Conservation (phyloP, 1,140 invertebrate genomes). For the Nylanderia fulva region DNA sequence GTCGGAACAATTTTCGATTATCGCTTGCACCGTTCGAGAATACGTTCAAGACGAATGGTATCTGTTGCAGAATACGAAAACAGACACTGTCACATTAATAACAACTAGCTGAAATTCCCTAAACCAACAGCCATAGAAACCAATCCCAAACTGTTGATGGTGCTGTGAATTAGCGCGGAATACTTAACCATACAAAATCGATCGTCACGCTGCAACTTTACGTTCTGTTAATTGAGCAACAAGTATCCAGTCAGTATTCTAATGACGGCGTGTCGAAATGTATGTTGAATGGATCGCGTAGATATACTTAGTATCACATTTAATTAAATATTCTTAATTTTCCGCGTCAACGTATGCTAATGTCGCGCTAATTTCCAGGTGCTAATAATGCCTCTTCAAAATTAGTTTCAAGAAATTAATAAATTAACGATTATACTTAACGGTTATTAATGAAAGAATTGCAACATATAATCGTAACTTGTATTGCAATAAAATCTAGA, state of each 20-base stretch:
- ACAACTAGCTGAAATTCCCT: conserved; percentile 41
- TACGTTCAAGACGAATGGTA: conserved; percentile 18
- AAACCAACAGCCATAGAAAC: conserved; percentile 49
- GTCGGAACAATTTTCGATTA: conserved; percentile 44
- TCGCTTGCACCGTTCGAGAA: conserved; percentile 22
- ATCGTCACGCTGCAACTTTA: conserved; percentile 30
- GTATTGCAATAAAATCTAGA: not conserved
- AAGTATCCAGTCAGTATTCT: conserved; percentile 54
- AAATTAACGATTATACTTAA: not conserved
- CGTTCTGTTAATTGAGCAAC: conserved; percentile 51
- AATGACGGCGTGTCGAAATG: conserved; percentile 35
- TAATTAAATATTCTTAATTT: conserved; percentile 2
- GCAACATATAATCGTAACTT: not conserved
- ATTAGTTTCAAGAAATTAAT: not conserved
- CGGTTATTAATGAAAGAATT: too few species aligned
- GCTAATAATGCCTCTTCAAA: not conserved
- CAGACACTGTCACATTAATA: conserved; percentile 53
- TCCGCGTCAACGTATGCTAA: not conserved
- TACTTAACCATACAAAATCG: conserved; percentile 57
- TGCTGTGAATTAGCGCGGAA: conserved; percentile 48
- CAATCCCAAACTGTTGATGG: conserved; percentile 49
- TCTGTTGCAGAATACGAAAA: conserved; percentile 41
- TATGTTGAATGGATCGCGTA: not conserved
- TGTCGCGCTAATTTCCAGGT: not conserved
- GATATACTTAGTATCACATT: not conserved